Base-by-base conservation (phyloP, 2,888 invertebrate genomes). In the Falcaria lacertinaria region DNA sequence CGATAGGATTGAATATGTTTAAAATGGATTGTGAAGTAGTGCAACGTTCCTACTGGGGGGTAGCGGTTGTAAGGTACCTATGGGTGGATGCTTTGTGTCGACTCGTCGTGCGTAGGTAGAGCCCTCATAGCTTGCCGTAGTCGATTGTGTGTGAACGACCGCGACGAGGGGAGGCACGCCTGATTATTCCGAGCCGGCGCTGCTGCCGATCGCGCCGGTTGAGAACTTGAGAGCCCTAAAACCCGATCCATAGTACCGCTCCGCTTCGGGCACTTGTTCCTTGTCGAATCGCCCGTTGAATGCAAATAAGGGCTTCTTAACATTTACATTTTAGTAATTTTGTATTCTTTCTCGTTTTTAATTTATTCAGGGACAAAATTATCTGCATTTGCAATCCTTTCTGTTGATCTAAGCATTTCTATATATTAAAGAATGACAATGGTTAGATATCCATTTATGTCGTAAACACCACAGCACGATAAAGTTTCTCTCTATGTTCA, bases 141-240 rank as follows among this genome's bases (percentile, higher is more conserved):
- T 78, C 80, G 80, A 80, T 81, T 82, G 80, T 86, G 85, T 87
- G 87, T 86, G 86, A 87, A 88, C 88, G 85, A 86, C 84, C 86
- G 83, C 75, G 72, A 53, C 74, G 75, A 80, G 80, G 87, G 86
- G 86, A 78, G 74, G 77, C 77, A 61, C 67, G 78, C 75, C 71
- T 80, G 87, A 87, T 88, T 88, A 87, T 86, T 72, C 81, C 70
- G 74, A 74, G 78, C 66, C 75, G 72, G 73, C 69, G 80, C 74
- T 74, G 81, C 80, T 82, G 80, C 74, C 65, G n/a, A n/a, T n/a
- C n/a, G n/a, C 71, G 75, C 71, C 28, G 28, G 28, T 28, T 28
- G 28, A 28, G 28, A 28, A 28, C 28, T 78, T 74, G 80, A 80
- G 80, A 74, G 78, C 75, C 78, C 82, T 80, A 80, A 81, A 80